Conservation (phyloP, 2,113 vertebrate species). For the Phalacrocorax brasilianus region DNA sequence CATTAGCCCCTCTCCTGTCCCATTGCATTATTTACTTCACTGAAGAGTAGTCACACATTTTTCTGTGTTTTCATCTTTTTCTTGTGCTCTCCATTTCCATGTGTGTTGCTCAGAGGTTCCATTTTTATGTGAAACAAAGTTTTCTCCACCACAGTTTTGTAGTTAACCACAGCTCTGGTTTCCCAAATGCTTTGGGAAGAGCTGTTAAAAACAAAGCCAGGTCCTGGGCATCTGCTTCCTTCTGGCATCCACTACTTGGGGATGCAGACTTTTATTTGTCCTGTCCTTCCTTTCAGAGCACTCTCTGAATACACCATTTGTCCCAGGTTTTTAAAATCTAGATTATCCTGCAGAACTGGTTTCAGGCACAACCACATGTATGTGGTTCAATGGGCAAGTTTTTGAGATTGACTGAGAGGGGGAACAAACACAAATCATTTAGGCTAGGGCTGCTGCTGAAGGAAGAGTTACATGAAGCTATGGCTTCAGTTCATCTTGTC, state of each 20-base stretch:
- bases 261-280: background rate
- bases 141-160: background rate
- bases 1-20: background rate
- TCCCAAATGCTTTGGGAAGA: background rate
- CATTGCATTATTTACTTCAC: background rate
- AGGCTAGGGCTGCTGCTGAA: background rate
- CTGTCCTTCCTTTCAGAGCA: background rate
- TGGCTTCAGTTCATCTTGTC: background rate
- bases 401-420: background rate
- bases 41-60: background rate
- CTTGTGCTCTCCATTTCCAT: background rate
- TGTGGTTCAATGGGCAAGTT: background rate
- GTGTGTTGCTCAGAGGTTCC: background rate
- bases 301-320: rapidly evolving
- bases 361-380: background rate
- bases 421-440: background rate
- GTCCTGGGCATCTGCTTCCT: background rate
- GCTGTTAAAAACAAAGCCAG: background rate
- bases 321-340: background rate
- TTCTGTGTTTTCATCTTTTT: background rate
- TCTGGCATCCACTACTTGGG: background rate
- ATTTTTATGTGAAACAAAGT: background rate
- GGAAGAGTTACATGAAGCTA: background rate
- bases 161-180: background rate
- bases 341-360: background rate